Percentiles rank a stretch among this genome's conserved stretches.
Conservation (phyloP, 2,888 invertebrate genomes). For the Crepidodera aurea region DNA sequence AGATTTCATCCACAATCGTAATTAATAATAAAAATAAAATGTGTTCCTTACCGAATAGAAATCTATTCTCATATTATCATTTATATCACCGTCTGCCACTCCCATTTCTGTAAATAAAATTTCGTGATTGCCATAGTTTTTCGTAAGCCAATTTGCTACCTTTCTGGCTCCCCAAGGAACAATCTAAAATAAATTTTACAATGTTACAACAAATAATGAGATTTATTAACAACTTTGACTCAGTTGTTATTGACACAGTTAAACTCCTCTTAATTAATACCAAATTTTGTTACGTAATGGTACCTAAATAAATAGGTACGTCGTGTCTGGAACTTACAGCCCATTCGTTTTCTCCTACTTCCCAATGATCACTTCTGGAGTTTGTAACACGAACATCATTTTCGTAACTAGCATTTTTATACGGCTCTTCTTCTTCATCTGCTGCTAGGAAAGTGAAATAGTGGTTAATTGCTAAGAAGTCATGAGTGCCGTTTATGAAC, state of each 20-base stretch:
- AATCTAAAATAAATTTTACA: too few relatives aligned
- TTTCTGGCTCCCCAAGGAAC: constrained; percentile 16
- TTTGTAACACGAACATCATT: constrained; percentile 25
- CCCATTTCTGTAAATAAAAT: constrained; percentile 20
- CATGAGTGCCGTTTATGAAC: constrained; percentile 69
- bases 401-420: constrained; percentile 15
- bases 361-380: constrained; percentile 25
- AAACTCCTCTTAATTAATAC: too few relatives aligned
- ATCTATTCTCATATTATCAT: constrained; percentile 11
- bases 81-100: constrained; percentile 8
- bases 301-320: too few relatives aligned
- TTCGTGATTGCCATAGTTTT: neutral
- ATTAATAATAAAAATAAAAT: too few relatives aligned
- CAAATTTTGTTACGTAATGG: too few relatives aligned
- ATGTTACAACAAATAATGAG: too few relatives aligned
- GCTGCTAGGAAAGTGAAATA: constrained; percentile 69
- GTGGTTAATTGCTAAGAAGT: constrained; percentile 77
- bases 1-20: too few relatives aligned
- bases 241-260: too few relatives aligned
- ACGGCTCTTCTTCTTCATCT: constrained; percentile 22
- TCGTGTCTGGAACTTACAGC: constrained; percentile 9
- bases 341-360: constrained; percentile 12
- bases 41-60: constrained; percentile 13
- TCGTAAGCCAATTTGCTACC: neutral
- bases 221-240: too few relatives aligned